Base-by-base conservation (phyloP, 1,140 invertebrate species). In the Panagrolaimus sp. region DNA sequence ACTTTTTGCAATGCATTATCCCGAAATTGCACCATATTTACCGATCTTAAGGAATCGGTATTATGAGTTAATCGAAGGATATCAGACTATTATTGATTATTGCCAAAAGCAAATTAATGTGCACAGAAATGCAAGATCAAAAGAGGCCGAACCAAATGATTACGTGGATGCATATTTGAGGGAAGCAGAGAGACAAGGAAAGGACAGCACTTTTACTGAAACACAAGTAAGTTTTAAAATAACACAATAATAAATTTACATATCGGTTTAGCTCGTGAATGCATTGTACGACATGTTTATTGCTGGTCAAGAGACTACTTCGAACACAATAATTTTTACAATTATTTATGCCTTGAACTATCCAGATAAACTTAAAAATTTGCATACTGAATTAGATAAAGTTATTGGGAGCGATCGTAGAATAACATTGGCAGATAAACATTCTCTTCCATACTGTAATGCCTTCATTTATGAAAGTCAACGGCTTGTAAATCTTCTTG, bases 101-200 rank as follows among this genome's bases (percentile, higher is more conserved):
- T 21, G 21, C 4, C 12, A 28, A 28, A 58, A 21, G 17, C 52
- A 58, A 21, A 28, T 58, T 2, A 28, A 21, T 21, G 12, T 8
- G 4, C 52, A 58, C 28, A 55, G 32, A 14, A 43, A 65, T 12
- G 21, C 15, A 12, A 38, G 17, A 3, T 15, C n/a, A 7, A 26
- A 55, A 26, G 55, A 58, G 32, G 8, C 63, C 4, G 45, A 70
- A 17, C 68, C 68, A 5, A n/a, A 46, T 21, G 68, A 70, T 26
- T 70, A 65, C 17, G 26, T 70, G 14, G 68, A 70, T 26, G 52
- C 52, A 12, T 58, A 58, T 58, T 28, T 58, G 2, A 12, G 28
- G 4, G 52, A 58, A 58, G 28, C 52, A n/a, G 28, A 28, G 2
- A 12, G 28, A 1, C 52, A 58, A 26, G 52, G 32, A 38, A 38